A percentile compares a stretch with the other conserved stretches of the same genome.
Conservation (phyloP, 2,888 invertebrate genomes). For the Nemotelus nigrinus region DNA sequence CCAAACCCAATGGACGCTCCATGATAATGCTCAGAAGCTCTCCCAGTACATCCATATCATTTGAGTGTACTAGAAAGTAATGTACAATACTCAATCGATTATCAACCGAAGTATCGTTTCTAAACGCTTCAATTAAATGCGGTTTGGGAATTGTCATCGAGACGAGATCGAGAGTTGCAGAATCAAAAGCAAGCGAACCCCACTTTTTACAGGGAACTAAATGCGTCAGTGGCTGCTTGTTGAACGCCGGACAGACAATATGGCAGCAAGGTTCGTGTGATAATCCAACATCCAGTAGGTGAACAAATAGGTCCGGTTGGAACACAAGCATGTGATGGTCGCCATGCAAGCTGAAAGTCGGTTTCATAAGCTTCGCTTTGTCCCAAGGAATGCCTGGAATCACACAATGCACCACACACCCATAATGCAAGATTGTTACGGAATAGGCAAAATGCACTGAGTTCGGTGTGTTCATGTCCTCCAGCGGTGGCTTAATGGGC, state of each 20-base stretch:
- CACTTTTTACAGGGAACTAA: slow-evolving; percentile 71
- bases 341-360: slow-evolving; percentile 79
- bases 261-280: slow-evolving; percentile 87
- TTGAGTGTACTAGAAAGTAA: slow-evolving; percentile 81
- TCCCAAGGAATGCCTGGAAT: slow-evolving; percentile 84
- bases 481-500: slow-evolving; percentile 67
- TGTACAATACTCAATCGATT: slow-evolving; percentile 84
- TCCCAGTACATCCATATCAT: slow-evolving; percentile 78
- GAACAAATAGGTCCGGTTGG: slow-evolving; percentile 85
- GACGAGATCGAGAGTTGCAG: slow-evolving; percentile 78
- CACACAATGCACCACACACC: slow-evolving; percentile 83
- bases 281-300: slow-evolving; percentile 84
- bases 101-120: slow-evolving; percentile 73
- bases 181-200: slow-evolving; percentile 67
- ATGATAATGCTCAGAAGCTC: slow-evolving; percentile 74
- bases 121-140: slow-evolving; percentile 75
- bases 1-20: slow-evolving; percentile 71
- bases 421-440: slow-evolving; percentile 83
- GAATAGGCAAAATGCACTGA: slow-evolving; percentile 88
- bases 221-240: slow-evolving; percentile 67
- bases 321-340: slow-evolving; percentile 84
- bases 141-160: slow-evolving; percentile 73
- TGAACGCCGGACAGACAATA: slow-evolving; percentile 73
- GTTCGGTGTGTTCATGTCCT: slow-evolving; percentile 58
- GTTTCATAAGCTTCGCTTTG: slow-evolving; percentile 78